phyloP scores from a whole-genome alignment of 2,797 vertebrate species.

The Cryptoprocta ferox region DNA sequence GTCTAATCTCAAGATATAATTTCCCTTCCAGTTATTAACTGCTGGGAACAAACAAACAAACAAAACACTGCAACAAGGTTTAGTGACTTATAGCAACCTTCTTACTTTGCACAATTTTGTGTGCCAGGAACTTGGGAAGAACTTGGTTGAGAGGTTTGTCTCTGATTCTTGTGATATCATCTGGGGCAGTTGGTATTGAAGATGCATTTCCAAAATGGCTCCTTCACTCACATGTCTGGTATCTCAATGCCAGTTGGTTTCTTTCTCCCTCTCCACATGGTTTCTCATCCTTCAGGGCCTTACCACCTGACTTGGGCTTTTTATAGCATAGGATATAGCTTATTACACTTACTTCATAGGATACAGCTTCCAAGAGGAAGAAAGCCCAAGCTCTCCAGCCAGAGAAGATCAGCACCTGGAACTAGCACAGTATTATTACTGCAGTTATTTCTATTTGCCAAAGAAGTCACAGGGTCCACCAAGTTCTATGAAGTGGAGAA shows the following conservation, averaged over 20 bases:
- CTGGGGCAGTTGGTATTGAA: neutral
- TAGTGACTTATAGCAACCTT: neutral
- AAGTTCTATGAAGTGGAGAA: neutral
- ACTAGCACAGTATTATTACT: neutral
- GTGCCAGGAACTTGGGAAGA: neutral
- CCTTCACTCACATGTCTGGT: neutral
- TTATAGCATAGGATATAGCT: neutral
- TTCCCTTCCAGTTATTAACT: neutral
- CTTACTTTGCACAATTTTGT: neutral
- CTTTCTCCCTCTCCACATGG: neutral
- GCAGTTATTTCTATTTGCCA: neutral
- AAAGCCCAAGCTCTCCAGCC: neutral
- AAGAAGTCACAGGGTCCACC: neutral
- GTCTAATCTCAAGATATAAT: neutral
- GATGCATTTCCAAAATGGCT: neutral
- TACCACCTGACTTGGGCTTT: neutral
- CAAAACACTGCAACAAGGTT: neutral
- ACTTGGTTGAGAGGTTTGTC: neutral
- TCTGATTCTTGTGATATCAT: neutral
- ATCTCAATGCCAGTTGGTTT: neutral
- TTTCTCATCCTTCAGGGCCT: neutral
- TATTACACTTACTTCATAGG: neutral
- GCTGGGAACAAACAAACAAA: neutral
- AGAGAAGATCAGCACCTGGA: neutral
- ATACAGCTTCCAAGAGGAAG: neutral